These are phyloP conservation scores for Ooceraea biroi DNA, from an alignment of 1,140 invertebrate genomes.

Conservation along the genomic window DNA sequence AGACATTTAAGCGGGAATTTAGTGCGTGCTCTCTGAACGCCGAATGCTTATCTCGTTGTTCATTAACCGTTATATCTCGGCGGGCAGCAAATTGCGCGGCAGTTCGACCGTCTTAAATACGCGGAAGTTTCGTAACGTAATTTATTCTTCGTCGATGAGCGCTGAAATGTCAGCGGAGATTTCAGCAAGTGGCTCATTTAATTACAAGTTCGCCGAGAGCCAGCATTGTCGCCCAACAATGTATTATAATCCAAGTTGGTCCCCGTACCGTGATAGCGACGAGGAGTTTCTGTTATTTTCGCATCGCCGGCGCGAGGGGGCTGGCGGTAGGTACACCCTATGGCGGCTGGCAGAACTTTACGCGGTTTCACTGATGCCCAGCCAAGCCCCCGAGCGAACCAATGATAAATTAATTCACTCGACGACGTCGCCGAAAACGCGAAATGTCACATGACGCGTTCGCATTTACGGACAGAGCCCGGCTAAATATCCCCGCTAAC, in stretches of 20 bases:
- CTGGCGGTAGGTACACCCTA: too few relatives aligned
- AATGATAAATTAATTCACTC: conserved; percentile 60
- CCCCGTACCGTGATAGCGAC: conserved; percentile 44
- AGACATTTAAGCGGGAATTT: neutral
- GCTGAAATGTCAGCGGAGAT: conserved; percentile 59
- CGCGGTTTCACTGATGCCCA: conserved; percentile 52
- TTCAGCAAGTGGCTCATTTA: conserved; percentile 66
- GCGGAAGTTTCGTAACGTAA: conserved; percentile 53
- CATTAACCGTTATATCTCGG: conserved; percentile 8
- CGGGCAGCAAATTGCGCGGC: conserved; percentile 38
- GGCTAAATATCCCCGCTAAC: conserved; percentile 37
- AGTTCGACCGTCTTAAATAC: conserved; percentile 56
- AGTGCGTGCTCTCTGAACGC: neutral
- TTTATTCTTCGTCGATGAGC: conserved; percentile 61
- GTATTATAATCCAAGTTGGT: conserved; percentile 64
- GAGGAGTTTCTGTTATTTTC: conserved; percentile 62
- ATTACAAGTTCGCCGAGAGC: conserved; percentile 59
- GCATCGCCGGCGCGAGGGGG: conserved; percentile 47
- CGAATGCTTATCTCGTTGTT: neutral
- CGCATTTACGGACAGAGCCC: conserved; percentile 5
- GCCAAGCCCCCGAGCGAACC: conserved; percentile 59
- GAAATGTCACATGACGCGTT: conserved; percentile 39
- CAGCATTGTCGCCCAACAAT: conserved; percentile 62
- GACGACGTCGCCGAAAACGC: conserved; percentile 31
- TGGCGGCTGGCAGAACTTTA: conserved; percentile 44